phyloP scores from a whole-genome alignment of 2,113 vertebrate species.

The Cyanoderma ruficeps region DNA sequence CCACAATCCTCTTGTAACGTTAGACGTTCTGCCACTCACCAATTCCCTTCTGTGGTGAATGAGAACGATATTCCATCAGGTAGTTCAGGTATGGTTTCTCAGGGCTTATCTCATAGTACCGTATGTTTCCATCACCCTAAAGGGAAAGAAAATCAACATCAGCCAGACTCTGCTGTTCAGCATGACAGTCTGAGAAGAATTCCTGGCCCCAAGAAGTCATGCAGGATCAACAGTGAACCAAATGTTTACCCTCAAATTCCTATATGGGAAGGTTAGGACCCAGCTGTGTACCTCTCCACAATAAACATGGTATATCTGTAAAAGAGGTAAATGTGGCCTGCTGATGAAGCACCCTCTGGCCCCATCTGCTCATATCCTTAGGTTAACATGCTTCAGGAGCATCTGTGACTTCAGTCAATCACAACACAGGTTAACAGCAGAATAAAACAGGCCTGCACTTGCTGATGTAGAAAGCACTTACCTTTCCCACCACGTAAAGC shows the following conservation, averaged over 20 bases:
- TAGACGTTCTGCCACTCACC: conserved; percentile 74
- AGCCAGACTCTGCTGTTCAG: neutral
- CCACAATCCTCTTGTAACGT: neutral
- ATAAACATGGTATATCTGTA: neutral
- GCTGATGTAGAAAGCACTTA: conserved; percentile 47
- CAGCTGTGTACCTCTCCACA: neutral
- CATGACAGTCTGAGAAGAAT: neutral
- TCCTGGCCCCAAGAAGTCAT: neutral
- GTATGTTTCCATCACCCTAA: conserved; percentile 92
- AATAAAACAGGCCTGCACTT: neutral
- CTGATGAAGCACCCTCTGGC: neutral
- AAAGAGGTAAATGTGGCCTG: neutral
- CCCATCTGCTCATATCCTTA: neutral
- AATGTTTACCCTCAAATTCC: neutral
- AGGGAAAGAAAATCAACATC: neutral
- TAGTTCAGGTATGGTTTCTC: conserved; percentile 88
- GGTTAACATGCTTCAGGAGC: neutral
- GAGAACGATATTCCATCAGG: conserved; percentile 87
- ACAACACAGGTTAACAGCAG: neutral
- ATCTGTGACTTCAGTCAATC: neutral
- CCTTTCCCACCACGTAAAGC: conserved; percentile 92
- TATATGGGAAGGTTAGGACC: neutral
- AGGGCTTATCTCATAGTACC: conserved; percentile 88
- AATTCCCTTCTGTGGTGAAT: conserved; percentile 89
- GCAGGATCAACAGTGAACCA: neutral